Evolutionary conservation across 2,113 vertebrate genomes (phyloP), one percentile per base, ranked within the genome.

Genomic region (Lepus europaeus): DNA sequence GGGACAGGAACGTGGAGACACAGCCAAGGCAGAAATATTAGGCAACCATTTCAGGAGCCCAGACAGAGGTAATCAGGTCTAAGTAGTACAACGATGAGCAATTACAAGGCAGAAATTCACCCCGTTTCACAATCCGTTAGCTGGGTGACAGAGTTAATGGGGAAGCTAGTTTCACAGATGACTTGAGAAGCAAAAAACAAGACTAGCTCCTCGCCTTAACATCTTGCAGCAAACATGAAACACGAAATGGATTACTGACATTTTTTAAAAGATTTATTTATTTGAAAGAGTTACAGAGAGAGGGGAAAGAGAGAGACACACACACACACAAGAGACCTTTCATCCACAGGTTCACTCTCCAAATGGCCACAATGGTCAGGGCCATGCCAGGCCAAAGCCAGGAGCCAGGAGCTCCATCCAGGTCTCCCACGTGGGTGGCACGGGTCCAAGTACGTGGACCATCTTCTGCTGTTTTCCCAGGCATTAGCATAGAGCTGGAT

Each of bases 31-130:
- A 87, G 87, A 63, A 84, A 56, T 27, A 95, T 63, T 25, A 70
- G 14, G 79, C 61, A 89, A 89, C 68, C 36, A 56, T 51, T 63
- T 86, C 68, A 81, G 78, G 29, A 95, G 90, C 31, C 31, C 87
- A 80, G 56, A 20, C 39, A 91, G 68, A 70, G 39, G 22, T 6
- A 84, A 31, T 25, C 56, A 77, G 73, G 39, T 80, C 80, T 39
- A 73, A 68, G 9, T n/a, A 61, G 19, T 27, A 36, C 64, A 78
- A 39, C 10, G 59, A 33, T 74, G 39, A 90, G 36, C 27, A 72
- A 83, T 36, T 66, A 87, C 3, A 45, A 36, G 73, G 87, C 31
- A 16, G 77, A 70, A 69, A 45, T 0, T 31, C 23, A 59, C 14
- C 11, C 63, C 9, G 80, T 22, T 2, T 78, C 64, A 39, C 9